Conservation (phyloP, 2,797 vertebrate genomes). For the Ficedula albicollis region DNA sequence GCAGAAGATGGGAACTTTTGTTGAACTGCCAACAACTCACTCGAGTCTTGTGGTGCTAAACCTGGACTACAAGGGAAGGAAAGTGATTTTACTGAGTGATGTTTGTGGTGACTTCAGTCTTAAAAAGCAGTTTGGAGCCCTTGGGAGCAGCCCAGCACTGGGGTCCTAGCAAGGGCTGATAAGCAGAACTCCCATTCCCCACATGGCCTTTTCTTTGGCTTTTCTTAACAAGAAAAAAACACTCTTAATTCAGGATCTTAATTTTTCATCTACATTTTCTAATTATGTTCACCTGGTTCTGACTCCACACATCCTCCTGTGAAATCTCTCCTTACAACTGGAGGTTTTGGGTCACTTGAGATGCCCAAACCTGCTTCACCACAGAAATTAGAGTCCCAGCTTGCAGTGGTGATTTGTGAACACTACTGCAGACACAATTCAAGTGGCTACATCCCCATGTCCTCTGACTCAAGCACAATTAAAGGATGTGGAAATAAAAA, state of each 20-base stretch:
- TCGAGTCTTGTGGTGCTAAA: neutral
- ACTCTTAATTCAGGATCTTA: neutral
- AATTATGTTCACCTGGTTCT: neutral
- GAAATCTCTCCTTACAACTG: neutral
- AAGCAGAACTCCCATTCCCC: neutral
- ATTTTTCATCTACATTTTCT: neutral
- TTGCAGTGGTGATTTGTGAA: neutral
- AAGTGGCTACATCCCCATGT: fast-evolving
- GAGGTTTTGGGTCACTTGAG: neutral
- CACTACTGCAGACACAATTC: neutral
- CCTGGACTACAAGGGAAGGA: neutral
- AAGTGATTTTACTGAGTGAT: neutral
- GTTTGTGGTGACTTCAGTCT: neutral
- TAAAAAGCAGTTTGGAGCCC: neutral
- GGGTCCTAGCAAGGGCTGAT: neutral
- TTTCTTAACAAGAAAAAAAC: neutral
- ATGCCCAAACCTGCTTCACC: neutral
- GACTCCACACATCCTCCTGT: neutral
- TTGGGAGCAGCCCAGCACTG: neutral
- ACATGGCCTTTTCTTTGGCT: fast-evolving
- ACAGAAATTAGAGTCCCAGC: neutral
- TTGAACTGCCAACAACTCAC: neutral
- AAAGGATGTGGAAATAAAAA: slow-evolving; percentile 2
- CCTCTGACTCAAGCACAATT: neutral
- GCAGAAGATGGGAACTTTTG: neutral